These are phyloP conservation scores for Venturia canescens DNA, from an alignment of 1,140 invertebrate species.

Conservation along the genomic window DNA sequence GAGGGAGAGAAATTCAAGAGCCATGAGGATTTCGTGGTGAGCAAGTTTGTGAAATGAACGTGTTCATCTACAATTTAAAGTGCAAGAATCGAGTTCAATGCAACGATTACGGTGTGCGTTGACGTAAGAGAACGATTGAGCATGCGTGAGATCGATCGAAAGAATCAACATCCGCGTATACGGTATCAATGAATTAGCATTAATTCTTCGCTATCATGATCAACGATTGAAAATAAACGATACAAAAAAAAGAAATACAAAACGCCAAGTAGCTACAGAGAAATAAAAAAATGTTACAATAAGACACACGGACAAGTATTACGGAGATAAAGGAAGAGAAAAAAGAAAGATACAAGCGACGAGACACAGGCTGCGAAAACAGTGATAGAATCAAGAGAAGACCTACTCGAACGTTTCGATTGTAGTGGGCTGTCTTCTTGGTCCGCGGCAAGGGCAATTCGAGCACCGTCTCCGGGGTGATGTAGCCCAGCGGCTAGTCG, in stretches of 20 bases:
- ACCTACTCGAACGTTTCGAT: constrained; percentile 88
- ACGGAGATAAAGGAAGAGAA: constrained; percentile 34
- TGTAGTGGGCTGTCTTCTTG: constrained; percentile 88
- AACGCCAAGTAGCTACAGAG: neutral
- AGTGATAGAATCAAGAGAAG: constrained; percentile 52
- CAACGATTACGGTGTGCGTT: neutral
- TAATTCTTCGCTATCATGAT: neutral
- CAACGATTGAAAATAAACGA: neutral
- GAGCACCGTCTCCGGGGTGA: constrained; percentile 78
- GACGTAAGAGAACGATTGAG: neutral
- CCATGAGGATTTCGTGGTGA: neutral
- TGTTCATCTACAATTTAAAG: constrained; percentile 1
- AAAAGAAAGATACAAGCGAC: constrained; percentile 48
- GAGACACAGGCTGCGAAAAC: constrained; percentile 35
- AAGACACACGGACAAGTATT: neutral
- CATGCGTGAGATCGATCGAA: neutral
- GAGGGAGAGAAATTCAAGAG: neutral
- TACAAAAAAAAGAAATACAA: neutral
- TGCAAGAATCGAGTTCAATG: neutral
- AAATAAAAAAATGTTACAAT: neutral
- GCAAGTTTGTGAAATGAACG: neutral
- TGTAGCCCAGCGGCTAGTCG: constrained; percentile 80
- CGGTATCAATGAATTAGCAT: neutral
- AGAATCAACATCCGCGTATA: neutral
- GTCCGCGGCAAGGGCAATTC: constrained; percentile 78